Conservation (phyloP, 1,140 invertebrate species). For the Pseudoatta argentina region DNA sequence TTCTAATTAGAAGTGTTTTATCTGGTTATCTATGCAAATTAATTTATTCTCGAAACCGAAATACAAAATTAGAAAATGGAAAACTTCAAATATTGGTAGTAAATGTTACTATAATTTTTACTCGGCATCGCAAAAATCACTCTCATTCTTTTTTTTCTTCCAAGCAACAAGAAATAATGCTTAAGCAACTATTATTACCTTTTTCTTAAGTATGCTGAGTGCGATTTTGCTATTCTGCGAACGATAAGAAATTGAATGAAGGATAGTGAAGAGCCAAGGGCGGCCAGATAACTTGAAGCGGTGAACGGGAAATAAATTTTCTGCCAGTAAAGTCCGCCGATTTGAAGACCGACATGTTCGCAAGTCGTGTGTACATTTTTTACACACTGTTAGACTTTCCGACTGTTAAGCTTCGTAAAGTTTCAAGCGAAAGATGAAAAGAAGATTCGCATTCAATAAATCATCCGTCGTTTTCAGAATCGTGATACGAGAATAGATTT, state of each 20-base stretch:
- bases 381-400: conserved; percentile 29
- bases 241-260: conserved; percentile 71
- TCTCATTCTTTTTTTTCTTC: not conserved
- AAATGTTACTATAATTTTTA: not conserved
- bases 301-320: conserved; percentile 72
- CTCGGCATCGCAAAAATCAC: not conserved
- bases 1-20: not conserved
- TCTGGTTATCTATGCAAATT: not conserved
- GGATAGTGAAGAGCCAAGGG: conserved; percentile 33
- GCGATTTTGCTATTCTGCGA: not conserved
- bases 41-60: not conserved
- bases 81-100: not conserved
- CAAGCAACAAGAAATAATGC: not conserved
- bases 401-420: conserved; percentile 33
- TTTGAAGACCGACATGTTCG: conserved; percentile 45
- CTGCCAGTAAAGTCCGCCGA: conserved; percentile 39
- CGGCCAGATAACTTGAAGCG: conserved; percentile 61
- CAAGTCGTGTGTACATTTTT: conserved; percentile 32
- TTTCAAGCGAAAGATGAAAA: conserved; percentile 18
- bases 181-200: not conserved
- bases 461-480: conserved; percentile 15
- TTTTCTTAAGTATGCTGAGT: not conserved
- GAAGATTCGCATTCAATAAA: conserved; percentile 3
- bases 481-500: conserved; percentile 5
- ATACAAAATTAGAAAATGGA: not conserved